phyloP scores from a whole-genome alignment of 2,888 invertebrate genomes.

The Lumbricus terrestris region DNA sequence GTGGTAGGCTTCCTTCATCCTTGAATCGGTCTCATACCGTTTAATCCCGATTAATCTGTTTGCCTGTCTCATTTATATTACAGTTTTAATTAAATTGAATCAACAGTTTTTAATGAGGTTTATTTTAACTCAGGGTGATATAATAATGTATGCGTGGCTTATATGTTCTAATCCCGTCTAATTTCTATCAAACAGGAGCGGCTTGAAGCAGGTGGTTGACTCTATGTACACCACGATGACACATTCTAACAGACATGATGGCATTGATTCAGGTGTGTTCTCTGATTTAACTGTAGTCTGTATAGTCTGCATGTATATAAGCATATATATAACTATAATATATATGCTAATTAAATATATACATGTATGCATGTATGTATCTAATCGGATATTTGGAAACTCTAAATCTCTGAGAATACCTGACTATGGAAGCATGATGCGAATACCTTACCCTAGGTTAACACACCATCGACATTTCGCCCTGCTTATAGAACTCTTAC shows the following conservation, averaged over 20 bases:
- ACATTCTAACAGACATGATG: background rate
- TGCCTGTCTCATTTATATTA: no score
- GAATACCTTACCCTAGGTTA: background rate
- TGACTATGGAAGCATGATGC: no score
- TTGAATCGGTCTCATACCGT: no score
- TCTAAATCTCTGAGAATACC: no score
- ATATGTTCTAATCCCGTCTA: background rate
- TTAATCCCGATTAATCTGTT: no score
- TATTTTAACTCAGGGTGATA: background rate
- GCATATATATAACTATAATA: no score
- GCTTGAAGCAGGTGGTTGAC: constrained; percentile 31
- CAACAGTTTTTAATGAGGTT: background rate
- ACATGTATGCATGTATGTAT: no score
- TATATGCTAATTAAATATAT: no score
- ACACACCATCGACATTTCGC: background rate
- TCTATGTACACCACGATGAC: constrained; percentile 29
- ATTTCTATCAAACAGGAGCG: constrained; percentile 17
- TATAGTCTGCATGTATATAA: no score
- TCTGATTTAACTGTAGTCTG: background rate
- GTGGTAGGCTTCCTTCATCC: no score
- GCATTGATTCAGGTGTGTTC: background rate
- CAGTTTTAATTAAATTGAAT: background rate
- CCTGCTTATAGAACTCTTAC: background rate
- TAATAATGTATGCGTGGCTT: background rate
- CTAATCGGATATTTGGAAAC: no score